phyloP scores from a whole-genome alignment of 2,113 vertebrate species.

The Mus musculus region GRCm39 chr5:136436501-136437000 shows the following conservation, averaged over 20 bases:
- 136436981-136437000: not conserved
- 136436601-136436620: not conserved
- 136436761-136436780: not conserved
- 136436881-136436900: slow-evolving; percentile 88
- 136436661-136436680: not conserved
- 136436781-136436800: no score
- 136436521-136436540: not conserved
- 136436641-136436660: not conserved
- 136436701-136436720: not conserved
- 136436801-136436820: accelerated
- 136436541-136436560: not conserved
- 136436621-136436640: not conserved
- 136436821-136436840: slow-evolving; percentile 97
- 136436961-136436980: not conserved
- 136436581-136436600: not conserved
- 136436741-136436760: not conserved
- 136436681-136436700: not conserved
- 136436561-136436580: not conserved
- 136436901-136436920: slow-evolving; percentile 53
- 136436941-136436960: slow-evolving; percentile 7
- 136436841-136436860: slow-evolving; percentile 99
- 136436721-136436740: not conserved
- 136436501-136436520: not conserved
- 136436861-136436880: slow-evolving; percentile 98
- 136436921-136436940: slow-evolving; percentile 70